These are phyloP conservation scores for Spialia ferax DNA, from an alignment of 2,888 invertebrate species.

Conservation along the genomic window DNA sequence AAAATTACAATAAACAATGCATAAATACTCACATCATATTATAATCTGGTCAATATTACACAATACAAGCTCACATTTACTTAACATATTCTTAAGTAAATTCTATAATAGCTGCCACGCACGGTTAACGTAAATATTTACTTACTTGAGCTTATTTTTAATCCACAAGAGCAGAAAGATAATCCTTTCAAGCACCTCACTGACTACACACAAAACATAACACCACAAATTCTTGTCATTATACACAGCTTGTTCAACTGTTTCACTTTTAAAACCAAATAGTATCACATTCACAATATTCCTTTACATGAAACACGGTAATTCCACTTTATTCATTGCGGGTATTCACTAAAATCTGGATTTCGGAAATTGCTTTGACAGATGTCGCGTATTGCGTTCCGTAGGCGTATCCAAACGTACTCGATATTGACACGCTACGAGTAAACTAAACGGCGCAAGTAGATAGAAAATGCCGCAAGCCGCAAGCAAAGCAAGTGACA, in stretches of 20 bases:
- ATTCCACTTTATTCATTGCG: slow-evolving; percentile 54
- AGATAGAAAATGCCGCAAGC: slow-evolving; percentile 29
- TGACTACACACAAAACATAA: slow-evolving; percentile 71
- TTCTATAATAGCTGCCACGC: slow-evolving; percentile 1
- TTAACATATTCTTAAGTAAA: slow-evolving; percentile 2
- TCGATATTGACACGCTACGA: slow-evolving; percentile 67
- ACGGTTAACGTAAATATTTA: slow-evolving; percentile 70
- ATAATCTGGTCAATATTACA: not conserved
- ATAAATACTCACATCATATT: too few species aligned
- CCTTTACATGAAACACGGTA: slow-evolving; percentile 58
- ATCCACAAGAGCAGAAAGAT: slow-evolving; percentile 60
- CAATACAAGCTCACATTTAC: not conserved
- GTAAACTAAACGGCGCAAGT: slow-evolving; percentile 58
- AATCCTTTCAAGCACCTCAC: slow-evolving; percentile 65
- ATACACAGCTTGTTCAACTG: slow-evolving; percentile 62
- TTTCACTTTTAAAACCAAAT: slow-evolving; percentile 59
- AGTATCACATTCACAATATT: slow-evolving; percentile 58
- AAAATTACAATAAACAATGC: too few species aligned
- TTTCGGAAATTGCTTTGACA: slow-evolving; percentile 68
- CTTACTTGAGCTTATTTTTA: slow-evolving; percentile 78
- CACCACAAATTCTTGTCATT: slow-evolving; percentile 74
- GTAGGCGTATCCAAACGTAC: slow-evolving; percentile 66
- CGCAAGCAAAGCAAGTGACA: slow-evolving; percentile 24
- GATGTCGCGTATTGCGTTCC: slow-evolving; percentile 72
- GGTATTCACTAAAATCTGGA: slow-evolving; percentile 53